Base-by-base conservation (phyloP, 2,888 invertebrate species). In the Caenorhabditis uteleia region DNA sequence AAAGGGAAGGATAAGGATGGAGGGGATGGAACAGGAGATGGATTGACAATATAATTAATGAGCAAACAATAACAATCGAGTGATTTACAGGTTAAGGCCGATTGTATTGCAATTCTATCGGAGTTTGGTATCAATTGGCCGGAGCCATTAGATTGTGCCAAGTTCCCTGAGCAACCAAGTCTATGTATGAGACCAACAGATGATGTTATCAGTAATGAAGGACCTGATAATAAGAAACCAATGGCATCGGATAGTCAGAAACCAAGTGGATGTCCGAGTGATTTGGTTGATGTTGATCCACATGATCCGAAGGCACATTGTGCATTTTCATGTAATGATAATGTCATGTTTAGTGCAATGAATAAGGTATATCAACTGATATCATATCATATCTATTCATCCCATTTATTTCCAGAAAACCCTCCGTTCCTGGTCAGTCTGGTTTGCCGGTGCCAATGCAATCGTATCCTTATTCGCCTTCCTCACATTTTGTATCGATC, bases 401-500 rank as follows among this genome's bases (percentile, higher is more conserved):
- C n/a, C 16, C 7, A 38, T 12, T 21, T 39, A 44, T 43, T 61
- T 67, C 25, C 53, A 78, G 68, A 46, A 51, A 38, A 55, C 65
- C 38, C 74, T 75, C 18, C 58, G 68, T 26, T 87, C 91, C 49
- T 95, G 95, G 94, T 91, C 97, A 70, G 92, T 93, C 48, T 89
- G 91, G 46, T 94, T 94, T 92, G 92, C 95, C 4, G 88, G 91
- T 42, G 86, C 94, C 42, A 95, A 95, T 84, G 88, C 92, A 34
- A 87, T 89, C 3, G 93, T 95, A 74, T 95, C 95, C 75, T 87
- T 94, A 56, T 95, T 97, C 85, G 87, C 87, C 1, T 84, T 87
- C 4, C 72, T 86, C 36, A 97, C 97, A 8, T 95, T 94, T 84
- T 87, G 93, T 66, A 91, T 97, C 73, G 95, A 97, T 85, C 92